Conservation (phyloP, 2,113 vertebrate genomes). For the Andinoacara biseriatus region DNA sequence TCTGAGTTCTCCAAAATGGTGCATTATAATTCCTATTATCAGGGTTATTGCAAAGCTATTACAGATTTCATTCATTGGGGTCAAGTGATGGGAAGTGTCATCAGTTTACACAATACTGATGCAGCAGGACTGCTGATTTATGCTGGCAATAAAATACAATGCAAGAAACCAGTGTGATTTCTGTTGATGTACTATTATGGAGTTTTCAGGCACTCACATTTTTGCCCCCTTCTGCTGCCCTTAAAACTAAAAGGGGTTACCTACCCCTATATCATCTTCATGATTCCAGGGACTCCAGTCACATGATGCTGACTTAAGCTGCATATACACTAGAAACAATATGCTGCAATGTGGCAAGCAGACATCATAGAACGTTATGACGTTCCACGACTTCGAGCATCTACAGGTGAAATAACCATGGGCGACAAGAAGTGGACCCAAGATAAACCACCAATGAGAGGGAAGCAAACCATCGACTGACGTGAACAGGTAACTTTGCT, state of each 20-base stretch:
- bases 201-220: neutral
- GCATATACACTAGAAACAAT: no score
- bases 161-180: neutral
- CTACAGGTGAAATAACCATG: no score
- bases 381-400: no score
- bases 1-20: neutral
- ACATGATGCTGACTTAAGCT: no score
- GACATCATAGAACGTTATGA: no score
- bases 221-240: neutral
- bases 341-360: no score
- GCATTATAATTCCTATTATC: neutral
- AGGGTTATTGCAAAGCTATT: neutral
- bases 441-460: no score
- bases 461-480: no score
- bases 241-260: neutral
- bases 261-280: neutral
- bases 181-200: neutral
- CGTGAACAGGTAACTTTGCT: no score
- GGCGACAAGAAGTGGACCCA: no score
- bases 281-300: rapidly evolving
- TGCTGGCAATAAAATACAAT: neutral
- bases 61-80: neutral
- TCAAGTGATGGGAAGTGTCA: neutral
- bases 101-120: neutral
- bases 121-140: neutral